Base-by-base conservation (phyloP, 2,797 vertebrate species). In the Aldrovandia affinis region DNA sequence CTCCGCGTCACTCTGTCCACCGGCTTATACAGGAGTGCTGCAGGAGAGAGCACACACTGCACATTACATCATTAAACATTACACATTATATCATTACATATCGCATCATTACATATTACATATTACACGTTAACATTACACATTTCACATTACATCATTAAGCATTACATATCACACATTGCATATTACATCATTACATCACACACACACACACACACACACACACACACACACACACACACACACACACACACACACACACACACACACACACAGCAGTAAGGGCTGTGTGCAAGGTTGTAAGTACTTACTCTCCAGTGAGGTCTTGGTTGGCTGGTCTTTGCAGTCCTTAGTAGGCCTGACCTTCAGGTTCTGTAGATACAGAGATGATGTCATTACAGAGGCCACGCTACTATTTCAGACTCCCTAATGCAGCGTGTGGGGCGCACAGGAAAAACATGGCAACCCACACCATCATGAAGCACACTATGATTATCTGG, bases 1-100 rank as follows among this genome's bases (percentile, higher is more conserved):
- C 97, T 99, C 89, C 98, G 96, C 0, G 98, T 99, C 89, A 99
- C 98, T 87, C 98, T 94, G 93, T 99, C 98, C 93, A 99, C 98
- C 0, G 98, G 98, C 90, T 99, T 99, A 90, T 99, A 99, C 0
- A 99, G 93, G 70, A 99, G 92, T 87, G 97, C 98, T 99, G 91
- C 2, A 83, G 85, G 91, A 87, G 87, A 30, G 87, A 73, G 36
- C 84, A 85, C 14, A 78, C 63, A 77, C n/a, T n/a, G n/a, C 22
- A 22, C 30, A 68, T 68, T 68, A 68, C 63, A 68, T 2, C 28
- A 33, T 68, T 68, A 30, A n/a, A 68, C 52, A 54, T 54, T 54
- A 54, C 52, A 22, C 20, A 25, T 5, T 1, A 59, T 18, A 15
- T 50, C 12, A 12, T 50, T 5, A 6, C 47, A 50, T 50, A 70